phyloP scores from a whole-genome alignment of 2,113 vertebrate genomes.

The Austrofundulus limnaeus region DNA sequence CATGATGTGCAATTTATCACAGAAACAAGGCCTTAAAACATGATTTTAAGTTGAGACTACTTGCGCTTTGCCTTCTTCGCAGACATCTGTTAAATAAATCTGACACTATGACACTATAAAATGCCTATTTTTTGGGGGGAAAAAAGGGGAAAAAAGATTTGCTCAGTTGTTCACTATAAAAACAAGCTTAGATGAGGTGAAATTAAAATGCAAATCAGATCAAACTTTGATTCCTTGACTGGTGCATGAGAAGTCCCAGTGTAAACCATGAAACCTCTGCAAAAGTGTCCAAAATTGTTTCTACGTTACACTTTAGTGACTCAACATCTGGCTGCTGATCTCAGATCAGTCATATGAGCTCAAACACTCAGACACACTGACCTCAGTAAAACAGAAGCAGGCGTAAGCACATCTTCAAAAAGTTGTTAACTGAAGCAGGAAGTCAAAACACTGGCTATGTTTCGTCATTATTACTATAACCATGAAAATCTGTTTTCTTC shows the following conservation, averaged over 20 bases:
- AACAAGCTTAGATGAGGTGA: not conserved
- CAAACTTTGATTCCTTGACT: not conserved
- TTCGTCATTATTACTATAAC: not conserved
- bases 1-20: not conserved
- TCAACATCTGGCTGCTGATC: not conserved
- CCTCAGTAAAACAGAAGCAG: conserved; percentile 4
- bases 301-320: not conserved
- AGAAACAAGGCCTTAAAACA: not conserved
- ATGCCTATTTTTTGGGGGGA: not conserved
- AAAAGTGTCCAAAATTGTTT: not conserved
- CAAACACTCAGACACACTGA: conserved; percentile 8
- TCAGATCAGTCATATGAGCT: conserved; percentile 11
- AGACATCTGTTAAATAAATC: too few relatives aligned
- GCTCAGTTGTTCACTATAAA: not conserved
- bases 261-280: not conserved
- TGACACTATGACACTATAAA: not conserved
- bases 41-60: not conserved
- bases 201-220: conserved; percentile 8
- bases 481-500: not conserved
- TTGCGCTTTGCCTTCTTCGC: too few relatives aligned
- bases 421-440: conserved; percentile 16
- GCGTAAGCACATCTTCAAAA: not conserved
- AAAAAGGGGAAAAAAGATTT: not conserved
- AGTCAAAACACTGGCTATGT: not conserved
- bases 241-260: not conserved